Evolutionary conservation across 2,888 invertebrate species (phyloP), one percentile per base, ranked within the genome.

Genomic region (Pollenia labialis): DNA sequence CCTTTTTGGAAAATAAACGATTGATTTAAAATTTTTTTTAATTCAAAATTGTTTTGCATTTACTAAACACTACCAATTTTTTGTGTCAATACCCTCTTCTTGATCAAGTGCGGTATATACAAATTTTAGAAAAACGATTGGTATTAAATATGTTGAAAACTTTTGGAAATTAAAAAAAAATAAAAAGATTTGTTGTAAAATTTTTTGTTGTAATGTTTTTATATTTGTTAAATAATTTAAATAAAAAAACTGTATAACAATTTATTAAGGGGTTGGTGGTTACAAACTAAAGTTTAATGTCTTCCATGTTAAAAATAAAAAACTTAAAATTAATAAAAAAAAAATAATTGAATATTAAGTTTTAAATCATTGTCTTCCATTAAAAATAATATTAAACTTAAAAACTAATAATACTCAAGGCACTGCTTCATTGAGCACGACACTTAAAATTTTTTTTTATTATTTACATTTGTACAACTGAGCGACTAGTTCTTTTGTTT

Each of bases 281-380:
- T 89, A 89, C 86, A 42, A 75, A 66, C 14, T 91, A 62, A 46
- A 92, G 90, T 92, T 92, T 93, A 91, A 91, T 92, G 92, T 93
- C 93, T 90, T 92, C 92, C 92, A 62, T 85, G 85, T 88, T 91
- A 90, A 66, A 87, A 88, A 40, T 89, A 90, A 81, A 58, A 18
- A 71, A 44, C 69, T 75, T 80, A 85, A 82, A 71, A 66, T 40
- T 77, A 77, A 52, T 75, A 80, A 44, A 66, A 64, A 48, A 46
- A 74, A 48, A 71, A 68, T 54, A 46, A 40, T 75, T 56, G 32
- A 40, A 81, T 12, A 58, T 50, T 32, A 81, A 75, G 89, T 90
- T 92, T 92, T 91, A 92, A 88, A 92, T 93, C 92, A 92, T 91
- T 93, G 92, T 92, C 93, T 92, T 93, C 92, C 92, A 90, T 90